Percentiles rank a stretch among this genome's conserved stretches.
Conservation (phyloP, 2,797 vertebrate genomes). For the Dendrocincla tyrannina region DNA sequence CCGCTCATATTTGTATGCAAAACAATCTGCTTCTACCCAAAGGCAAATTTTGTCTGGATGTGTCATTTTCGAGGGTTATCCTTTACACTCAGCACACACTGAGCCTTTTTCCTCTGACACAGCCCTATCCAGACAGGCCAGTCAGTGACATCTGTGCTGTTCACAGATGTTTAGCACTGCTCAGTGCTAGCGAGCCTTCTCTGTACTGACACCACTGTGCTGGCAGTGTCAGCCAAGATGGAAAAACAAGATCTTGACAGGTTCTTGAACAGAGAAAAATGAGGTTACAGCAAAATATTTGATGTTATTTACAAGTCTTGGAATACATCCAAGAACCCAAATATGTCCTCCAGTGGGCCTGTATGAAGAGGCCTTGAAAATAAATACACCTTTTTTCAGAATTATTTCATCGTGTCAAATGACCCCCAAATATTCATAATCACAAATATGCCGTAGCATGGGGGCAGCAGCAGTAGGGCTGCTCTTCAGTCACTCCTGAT, state of each 20-base stretch:
- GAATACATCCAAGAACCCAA: neutral
- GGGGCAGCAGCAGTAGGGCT: neutral
- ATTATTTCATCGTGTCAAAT: neutral
- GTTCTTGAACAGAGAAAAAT: neutral
- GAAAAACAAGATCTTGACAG: slow-evolving; percentile 5
- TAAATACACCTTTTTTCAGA: neutral
- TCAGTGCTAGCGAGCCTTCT: neutral
- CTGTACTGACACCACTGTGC: neutral
- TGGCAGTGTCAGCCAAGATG: neutral
- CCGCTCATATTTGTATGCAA: neutral
- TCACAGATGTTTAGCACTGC: neutral
- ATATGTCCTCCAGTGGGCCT: neutral
- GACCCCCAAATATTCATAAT: neutral
- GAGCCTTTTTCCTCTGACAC: neutral
- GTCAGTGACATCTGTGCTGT: neutral
- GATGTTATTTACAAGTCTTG: neutral
- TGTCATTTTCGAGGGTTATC: neutral
- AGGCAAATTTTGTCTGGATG: neutral
- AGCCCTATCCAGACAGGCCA: neutral
- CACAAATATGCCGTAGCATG: neutral
- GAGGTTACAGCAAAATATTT: neutral
- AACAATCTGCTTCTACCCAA: neutral
- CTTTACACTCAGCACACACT: neutral
- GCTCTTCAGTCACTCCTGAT: neutral
- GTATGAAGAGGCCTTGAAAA: neutral